Percentiles rank a stretch among this genome's conserved stretches.
Conservation (phyloP, 2,888 invertebrate genomes). For the Megamerina dolium region DNA sequence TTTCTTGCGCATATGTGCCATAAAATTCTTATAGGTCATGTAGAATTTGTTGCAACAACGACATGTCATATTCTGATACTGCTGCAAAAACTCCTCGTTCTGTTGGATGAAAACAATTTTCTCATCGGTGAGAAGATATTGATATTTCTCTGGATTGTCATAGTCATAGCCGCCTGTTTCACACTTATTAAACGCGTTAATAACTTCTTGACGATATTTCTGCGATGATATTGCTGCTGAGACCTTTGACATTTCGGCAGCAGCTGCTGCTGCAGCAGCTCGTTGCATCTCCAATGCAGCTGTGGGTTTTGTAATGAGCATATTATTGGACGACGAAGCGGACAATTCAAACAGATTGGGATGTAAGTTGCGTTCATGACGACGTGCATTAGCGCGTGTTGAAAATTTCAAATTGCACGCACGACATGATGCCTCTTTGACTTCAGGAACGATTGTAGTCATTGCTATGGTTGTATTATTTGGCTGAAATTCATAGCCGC, state of each 20-base stretch:
- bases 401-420: constrained; percentile 49
- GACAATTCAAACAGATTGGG: constrained; percentile 41
- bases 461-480: constrained; percentile 23
- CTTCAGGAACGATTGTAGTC: constrained; percentile 31
- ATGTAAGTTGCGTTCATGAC: constrained; percentile 49
- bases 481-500: no score
- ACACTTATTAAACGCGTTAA: constrained; percentile 38
- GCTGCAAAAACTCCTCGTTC: constrained; percentile 46
- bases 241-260: constrained; percentile 32
- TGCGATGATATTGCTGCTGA: constrained; percentile 34
- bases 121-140: constrained; percentile 41
- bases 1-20: constrained; percentile 50
- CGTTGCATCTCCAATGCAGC: constrained; percentile 38
- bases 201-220: constrained; percentile 38
- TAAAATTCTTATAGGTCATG: constrained; percentile 48
- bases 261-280: constrained; percentile 31
- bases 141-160: constrained; percentile 47
- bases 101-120: constrained; percentile 46
- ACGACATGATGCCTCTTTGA: constrained; percentile 45
- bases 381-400: constrained; percentile 48
- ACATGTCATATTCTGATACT: constrained; percentile 49
- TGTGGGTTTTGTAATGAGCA: constrained; percentile 38
- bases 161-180: constrained; percentile 44
- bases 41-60: constrained; percentile 47
- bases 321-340: constrained; percentile 32